phyloP scores from a whole-genome alignment of 2,888 invertebrate species.

The Lamproptera curius region DNA sequence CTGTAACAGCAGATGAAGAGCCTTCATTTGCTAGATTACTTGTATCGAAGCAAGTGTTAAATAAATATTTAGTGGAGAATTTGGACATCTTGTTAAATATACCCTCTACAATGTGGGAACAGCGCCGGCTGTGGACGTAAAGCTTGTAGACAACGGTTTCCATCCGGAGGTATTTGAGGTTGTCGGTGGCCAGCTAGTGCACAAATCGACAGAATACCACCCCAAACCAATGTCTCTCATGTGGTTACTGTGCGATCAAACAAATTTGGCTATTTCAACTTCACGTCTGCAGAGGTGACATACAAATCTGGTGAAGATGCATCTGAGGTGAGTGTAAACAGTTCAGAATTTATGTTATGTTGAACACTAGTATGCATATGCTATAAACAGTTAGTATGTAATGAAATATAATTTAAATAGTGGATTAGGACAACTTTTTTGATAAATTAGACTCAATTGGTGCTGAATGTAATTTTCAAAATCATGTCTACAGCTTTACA shows the following conservation, averaged over 20 bases:
- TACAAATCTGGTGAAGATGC: constrained; percentile 93
- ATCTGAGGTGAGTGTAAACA: constrained; percentile 76
- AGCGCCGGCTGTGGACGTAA: constrained; percentile 92
- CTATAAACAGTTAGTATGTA: too few relatives aligned
- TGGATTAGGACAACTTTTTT: too few relatives aligned
- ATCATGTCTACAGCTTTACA: too few relatives aligned
- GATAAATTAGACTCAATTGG: too few relatives aligned
- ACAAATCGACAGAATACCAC: constrained; percentile 92
- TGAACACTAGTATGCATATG: too few relatives aligned
- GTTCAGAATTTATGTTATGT: too few relatives aligned
- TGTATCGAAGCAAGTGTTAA: constrained; percentile 95
- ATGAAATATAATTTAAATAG: too few relatives aligned
- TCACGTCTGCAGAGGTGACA: constrained; percentile 94
- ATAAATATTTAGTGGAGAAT: constrained; percentile 96
- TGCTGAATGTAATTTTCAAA: too few relatives aligned
- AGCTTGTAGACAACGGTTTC: constrained; percentile 93
- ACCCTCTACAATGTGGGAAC: constrained; percentile 95
- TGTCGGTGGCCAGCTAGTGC: constrained; percentile 92
- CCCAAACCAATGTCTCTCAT: constrained; percentile 95
- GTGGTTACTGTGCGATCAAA: constrained; percentile 94
- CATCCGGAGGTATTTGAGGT: constrained; percentile 94
- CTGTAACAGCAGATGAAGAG: constrained; percentile 80
- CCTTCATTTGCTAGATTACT: constrained; percentile 89
- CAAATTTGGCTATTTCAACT: constrained; percentile 96
- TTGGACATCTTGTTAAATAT: constrained; percentile 98